Conservation (phyloP, 2,113 vertebrate species). For the Anser cygnoides region DNA sequence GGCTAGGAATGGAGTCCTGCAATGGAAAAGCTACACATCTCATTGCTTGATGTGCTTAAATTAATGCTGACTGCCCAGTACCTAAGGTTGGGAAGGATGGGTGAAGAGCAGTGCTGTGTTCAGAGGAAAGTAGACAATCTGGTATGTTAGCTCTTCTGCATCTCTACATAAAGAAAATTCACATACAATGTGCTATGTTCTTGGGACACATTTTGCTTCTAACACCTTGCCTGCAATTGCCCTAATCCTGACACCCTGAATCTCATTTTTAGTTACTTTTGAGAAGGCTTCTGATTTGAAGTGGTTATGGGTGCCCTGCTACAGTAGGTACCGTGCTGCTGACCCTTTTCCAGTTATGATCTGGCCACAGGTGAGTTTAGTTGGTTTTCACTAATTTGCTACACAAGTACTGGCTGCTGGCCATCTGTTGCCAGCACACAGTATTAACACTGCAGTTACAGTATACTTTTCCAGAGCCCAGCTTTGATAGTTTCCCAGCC, state of each 20-base stretch:
- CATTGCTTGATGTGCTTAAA: neutral
- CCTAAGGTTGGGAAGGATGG: neutral
- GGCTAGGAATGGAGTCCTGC: neutral
- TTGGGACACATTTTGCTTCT: neutral
- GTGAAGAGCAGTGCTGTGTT: neutral
- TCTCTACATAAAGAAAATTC: neutral
- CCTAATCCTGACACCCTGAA: neutral
- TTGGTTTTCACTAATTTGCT: neutral
- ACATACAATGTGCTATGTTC: neutral
- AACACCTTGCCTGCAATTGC: neutral
- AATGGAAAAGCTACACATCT: neutral
- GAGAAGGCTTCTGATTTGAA: neutral
- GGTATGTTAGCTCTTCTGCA: neutral
- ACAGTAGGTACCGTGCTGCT: neutral
- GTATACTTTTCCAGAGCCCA: neutral
- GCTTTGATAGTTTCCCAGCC: neutral
- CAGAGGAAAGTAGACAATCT: neutral
- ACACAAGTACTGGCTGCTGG: neutral
- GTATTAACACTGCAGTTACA: neutral
- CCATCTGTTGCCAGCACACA: neutral
- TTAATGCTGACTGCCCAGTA: neutral
- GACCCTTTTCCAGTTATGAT: neutral
- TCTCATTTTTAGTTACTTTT: neutral
- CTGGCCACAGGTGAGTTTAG: neutral
- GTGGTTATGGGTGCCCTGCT: rapidly evolving